Evolutionary conservation across 2,888 invertebrate species (phyloP).

Genomic region (Polyommatus iphigenia): DNA sequence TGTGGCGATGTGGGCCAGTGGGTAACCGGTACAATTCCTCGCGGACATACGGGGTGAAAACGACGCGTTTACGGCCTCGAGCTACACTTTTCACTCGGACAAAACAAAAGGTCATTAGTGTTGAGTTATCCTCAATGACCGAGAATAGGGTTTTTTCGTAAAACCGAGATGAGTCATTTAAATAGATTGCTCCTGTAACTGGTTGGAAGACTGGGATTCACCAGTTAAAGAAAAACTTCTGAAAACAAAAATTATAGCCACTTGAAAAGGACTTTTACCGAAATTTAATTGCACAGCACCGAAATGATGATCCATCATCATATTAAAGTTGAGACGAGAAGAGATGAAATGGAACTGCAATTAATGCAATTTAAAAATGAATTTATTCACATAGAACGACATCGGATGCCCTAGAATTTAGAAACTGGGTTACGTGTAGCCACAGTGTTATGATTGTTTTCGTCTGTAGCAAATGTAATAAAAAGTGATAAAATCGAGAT

Average conservation of each 20-base stretch:
- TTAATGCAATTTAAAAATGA: background rate
- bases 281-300: background rate
- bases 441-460: background rate
- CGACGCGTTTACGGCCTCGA: constrained; percentile 1
- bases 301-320: background rate
- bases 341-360: background rate
- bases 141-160: background rate
- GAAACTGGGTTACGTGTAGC: background rate
- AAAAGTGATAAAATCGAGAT: too few relatives aligned
- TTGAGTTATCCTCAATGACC: background rate
- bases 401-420: background rate
- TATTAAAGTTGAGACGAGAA: background rate
- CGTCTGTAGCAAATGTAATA: too few relatives aligned
- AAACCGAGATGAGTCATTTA: background rate
- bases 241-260: background rate
- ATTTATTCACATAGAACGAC: background rate
- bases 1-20: constrained; percentile 23
- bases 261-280: background rate
- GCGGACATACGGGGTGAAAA: constrained; percentile 24
- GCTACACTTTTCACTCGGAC: background rate
- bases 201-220: background rate
- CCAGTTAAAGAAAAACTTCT: background rate
- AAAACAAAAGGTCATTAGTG: background rate
- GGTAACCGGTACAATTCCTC: constrained; percentile 21
- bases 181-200: background rate